Conservation (phyloP, 1,140 invertebrate genomes). For the Bombus breviceps region DNA sequence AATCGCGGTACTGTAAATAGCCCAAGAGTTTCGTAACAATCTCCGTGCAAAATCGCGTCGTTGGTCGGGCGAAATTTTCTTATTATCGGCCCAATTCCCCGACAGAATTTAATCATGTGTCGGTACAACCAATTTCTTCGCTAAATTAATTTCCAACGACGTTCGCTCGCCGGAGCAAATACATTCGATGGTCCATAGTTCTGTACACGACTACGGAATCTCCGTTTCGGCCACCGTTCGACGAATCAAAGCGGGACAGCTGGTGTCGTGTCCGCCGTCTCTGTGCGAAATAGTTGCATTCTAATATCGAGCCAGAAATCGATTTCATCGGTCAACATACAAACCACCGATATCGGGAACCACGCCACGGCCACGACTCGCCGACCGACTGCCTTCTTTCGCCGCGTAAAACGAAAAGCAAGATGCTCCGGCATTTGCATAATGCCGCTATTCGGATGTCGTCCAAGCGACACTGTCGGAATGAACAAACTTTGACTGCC, state of each 20-base stretch:
- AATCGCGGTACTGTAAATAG: constrained; percentile 39
- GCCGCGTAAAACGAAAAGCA: neutral
- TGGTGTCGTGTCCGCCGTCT: neutral
- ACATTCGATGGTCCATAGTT: neutral
- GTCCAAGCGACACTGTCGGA: neutral
- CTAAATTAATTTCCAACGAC: constrained; percentile 43
- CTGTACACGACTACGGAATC: no score
- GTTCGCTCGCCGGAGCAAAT: constrained; percentile 15
- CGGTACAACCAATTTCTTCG: constrained; percentile 42
- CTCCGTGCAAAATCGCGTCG: neutral
- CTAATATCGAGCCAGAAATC: constrained; percentile 61
- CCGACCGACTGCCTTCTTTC: no score
- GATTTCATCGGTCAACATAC: constrained; percentile 51
- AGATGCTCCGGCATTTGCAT: constrained; percentile 1
- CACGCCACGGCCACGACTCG: neutral
- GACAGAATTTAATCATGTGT: constrained; percentile 37
- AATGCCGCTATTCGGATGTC: constrained; percentile 6
- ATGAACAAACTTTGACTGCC: neutral
- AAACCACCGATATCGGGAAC: constrained; percentile 45
- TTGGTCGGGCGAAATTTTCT: constrained; percentile 6
- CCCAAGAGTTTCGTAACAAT: constrained; percentile 22
- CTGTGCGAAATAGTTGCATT: constrained; percentile 61
- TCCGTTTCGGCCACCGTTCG: constrained; percentile 34
- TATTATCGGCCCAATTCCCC: constrained; percentile 15
- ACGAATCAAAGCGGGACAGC: constrained; percentile 2